Conservation (phyloP, 2,888 invertebrate species). For the Bellardia pandia region DNA sequence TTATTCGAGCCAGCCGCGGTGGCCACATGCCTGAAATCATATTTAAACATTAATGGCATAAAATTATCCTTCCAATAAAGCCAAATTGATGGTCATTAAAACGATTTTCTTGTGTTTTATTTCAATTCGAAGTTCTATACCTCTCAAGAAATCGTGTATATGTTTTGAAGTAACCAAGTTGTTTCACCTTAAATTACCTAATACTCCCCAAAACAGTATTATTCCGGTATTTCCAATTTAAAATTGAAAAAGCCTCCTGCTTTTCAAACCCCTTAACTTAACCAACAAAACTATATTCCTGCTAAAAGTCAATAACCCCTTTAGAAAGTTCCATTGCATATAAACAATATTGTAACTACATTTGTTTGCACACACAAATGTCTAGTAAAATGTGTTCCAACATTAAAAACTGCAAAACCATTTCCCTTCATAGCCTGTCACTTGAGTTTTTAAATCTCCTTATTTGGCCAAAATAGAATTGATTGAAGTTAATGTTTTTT, state of each 20-base stretch:
- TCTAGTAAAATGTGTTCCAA: slow-evolving; percentile 38
- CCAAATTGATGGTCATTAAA: no score
- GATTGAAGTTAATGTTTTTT: slow-evolving; percentile 53
- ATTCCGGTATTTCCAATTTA: background rate
- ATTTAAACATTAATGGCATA: no score
- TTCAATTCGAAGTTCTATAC: no score
- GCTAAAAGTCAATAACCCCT: slow-evolving; percentile 58
- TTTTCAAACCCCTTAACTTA: background rate
- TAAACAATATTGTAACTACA: background rate
- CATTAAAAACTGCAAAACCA: background rate
- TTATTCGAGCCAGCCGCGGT: no score
- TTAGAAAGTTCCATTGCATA: slow-evolving; percentile 25
- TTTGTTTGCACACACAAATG: background rate
- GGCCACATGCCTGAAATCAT: no score
- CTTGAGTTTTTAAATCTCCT: slow-evolving; percentile 58
- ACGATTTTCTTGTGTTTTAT: no score
- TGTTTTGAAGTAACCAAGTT: no score
- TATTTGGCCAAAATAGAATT: slow-evolving; percentile 67
- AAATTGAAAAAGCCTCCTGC: background rate
- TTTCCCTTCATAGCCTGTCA: slow-evolving; percentile 63
- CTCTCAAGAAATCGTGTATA: no score
- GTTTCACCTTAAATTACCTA: no score
- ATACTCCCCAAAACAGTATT: no score
- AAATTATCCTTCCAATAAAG: no score
- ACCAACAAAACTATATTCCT: background rate